phyloP scores from a whole-genome alignment of 2,113 vertebrate species.

The Tinamus guttatus region DNA sequence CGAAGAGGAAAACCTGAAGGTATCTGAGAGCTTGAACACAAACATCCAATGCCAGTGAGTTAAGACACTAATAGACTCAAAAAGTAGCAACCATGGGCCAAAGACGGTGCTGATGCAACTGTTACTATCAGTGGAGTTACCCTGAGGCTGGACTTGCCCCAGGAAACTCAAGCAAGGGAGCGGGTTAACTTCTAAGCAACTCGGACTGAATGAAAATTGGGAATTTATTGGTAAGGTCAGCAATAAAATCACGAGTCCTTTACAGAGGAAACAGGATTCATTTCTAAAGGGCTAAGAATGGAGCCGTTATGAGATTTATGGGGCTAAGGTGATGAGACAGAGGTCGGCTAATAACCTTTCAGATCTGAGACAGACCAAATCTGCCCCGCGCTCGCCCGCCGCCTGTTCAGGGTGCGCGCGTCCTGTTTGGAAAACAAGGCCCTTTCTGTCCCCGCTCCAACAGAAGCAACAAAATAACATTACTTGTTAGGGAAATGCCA shows the following conservation, averaged over 20 bases:
- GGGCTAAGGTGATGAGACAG: conserved; percentile 12
- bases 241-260: background rate
- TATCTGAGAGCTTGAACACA: background rate
- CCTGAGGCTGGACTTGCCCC: background rate
- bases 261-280: background rate
- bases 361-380: conserved; percentile 29
- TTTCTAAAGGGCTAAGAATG: conserved; percentile 16
- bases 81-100: background rate
- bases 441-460: background rate
- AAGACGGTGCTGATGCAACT: background rate
- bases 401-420: background rate
- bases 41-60: background rate
- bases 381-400: background rate
- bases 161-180: background rate
- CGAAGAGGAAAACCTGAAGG: background rate
- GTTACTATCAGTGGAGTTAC: background rate
- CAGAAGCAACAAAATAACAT: conserved; percentile 40
- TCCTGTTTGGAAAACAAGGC: conserved; percentile 40
- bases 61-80: background rate
- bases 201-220: background rate
- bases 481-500: conserved; percentile 39
- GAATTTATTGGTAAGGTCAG: conserved; percentile 20
- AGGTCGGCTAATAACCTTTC: conserved; percentile 44
- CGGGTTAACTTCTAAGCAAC: background rate
- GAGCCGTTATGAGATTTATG: background rate